Conservation (phyloP, 2,113 vertebrate species). For the Sitta europaea region DNA sequence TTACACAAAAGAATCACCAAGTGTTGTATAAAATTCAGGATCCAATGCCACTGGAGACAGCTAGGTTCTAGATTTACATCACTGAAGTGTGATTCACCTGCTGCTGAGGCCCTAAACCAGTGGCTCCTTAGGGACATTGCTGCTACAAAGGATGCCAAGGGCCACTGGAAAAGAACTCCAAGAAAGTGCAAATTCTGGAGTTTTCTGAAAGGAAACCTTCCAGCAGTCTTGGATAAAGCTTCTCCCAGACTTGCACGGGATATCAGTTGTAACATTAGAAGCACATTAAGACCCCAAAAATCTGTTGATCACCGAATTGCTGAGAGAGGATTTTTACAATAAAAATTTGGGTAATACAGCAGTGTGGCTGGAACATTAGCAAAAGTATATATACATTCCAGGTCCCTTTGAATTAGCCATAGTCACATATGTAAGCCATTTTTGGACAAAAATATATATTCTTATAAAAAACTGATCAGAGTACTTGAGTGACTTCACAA, state of each 20-base stretch:
- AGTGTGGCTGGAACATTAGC: conserved; percentile 75
- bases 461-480: conserved; percentile 82
- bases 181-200: conserved; percentile 48
- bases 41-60: conserved; percentile 50
- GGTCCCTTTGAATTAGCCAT: conserved; percentile 80
- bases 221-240: conserved; percentile 59
- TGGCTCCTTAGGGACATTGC: background rate
- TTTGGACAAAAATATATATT: conserved; percentile 85
- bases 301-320: conserved; percentile 43
- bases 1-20: conserved; percentile 69
- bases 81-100: conserved; percentile 36
- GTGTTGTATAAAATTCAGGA: conserved; percentile 71
- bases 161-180: conserved; percentile 46
- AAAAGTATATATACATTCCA: conserved; percentile 82
- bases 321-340: conserved; percentile 61
- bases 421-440: conserved; percentile 77
- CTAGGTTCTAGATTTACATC: conserved; percentile 48
- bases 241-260: conserved; percentile 9
- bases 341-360: conserved; percentile 74
- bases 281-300: conserved; percentile 33
- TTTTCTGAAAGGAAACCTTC: conserved; percentile 69
- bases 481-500: conserved; percentile 74
- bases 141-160: conserved; percentile 28
- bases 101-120: conserved; percentile 24
- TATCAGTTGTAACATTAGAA: conserved; percentile 38